Conservation (phyloP, 1,140 invertebrate species). For the Dendrolimus kikuchii region DNA sequence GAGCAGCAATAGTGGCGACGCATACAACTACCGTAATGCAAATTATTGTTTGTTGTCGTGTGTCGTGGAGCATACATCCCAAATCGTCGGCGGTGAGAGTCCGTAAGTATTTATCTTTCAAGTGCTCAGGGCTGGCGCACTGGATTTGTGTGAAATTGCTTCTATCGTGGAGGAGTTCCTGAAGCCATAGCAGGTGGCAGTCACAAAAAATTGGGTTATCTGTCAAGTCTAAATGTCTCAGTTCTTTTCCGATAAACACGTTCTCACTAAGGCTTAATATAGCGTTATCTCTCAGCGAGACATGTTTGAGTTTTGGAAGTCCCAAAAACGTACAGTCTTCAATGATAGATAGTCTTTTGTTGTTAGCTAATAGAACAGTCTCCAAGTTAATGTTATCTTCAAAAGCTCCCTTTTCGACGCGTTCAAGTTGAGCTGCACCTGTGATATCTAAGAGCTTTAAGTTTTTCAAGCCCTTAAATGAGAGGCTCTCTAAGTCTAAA, state of each 20-base stretch:
- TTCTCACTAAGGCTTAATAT: constrained; percentile 82
- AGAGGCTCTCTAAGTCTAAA: constrained; percentile 76
- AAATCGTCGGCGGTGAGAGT: constrained; percentile 82
- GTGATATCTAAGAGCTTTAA: constrained; percentile 84
- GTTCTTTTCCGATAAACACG: constrained; percentile 83
- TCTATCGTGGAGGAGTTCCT: constrained; percentile 80
- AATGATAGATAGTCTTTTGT: constrained; percentile 80
- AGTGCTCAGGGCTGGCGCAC: constrained; percentile 80
- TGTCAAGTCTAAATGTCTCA: constrained; percentile 83
- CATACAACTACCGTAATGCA: constrained; percentile 80
- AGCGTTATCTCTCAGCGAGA: constrained; percentile 85
- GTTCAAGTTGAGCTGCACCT: constrained; percentile 79
- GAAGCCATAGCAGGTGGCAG: constrained; percentile 85
- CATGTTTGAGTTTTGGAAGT: constrained; percentile 81
- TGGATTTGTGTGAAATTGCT: constrained; percentile 81
- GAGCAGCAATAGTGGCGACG: constrained; percentile 77
- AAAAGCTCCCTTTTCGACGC: constrained; percentile 83
- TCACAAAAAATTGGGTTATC: constrained; percentile 89
- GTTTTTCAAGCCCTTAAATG: constrained; percentile 84
- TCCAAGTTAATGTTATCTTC: constrained; percentile 86
- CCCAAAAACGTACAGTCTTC: constrained; percentile 84
- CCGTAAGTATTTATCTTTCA: constrained; percentile 79
- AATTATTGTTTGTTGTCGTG: constrained; percentile 84
- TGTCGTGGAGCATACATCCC: constrained; percentile 84
- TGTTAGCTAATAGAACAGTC: constrained; percentile 81